Evolutionary conservation across 2,113 vertebrate species (phyloP), one percentile per base, ranked within the genome.

Genomic region (Bos javanicus): DNA sequence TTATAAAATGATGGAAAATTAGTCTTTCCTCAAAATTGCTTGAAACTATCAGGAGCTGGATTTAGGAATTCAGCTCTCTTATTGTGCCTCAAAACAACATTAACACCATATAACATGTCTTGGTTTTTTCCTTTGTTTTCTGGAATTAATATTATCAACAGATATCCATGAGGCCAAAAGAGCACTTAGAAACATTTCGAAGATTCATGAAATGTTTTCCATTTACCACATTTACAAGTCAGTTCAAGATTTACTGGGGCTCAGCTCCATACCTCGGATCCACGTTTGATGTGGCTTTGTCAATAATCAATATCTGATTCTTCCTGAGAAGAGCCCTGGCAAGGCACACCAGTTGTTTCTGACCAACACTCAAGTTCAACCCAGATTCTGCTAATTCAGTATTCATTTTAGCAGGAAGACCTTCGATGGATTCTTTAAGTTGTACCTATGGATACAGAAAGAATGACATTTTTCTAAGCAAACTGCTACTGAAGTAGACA

Each of bases 241-340:
- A 2, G 3, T 8, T 36, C 7, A 50, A 6, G 10, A 13, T 43
- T 33, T 12, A 7, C 6, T 1, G 25, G 30, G 15, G 11, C 16
- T 83, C 23, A 87, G 88, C 91, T 67, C 36, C 89, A 54, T 99
- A 99, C 99, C 99, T 99, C 86, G 99, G 99, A 95, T 99, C 99
- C 96, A 99, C 99, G 95, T 99, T 99, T 95, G 99, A 99, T 14
- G 99, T 99, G 84, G 99, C 99, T 99, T 99, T 99, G 39, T 99
- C 99, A 11, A 99, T 99, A 98, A 99, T 99, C 98, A 99, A 99
- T 98, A 99, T 99, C 98, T 98, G 99, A 95, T 99, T 99, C 99
- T 99, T 99, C 99, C 99, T 99, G 97, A 99, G 99, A 98, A 99
- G 98, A 14, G 99, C 99, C 97, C 99, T 98, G 97, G 99, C 99